Evolutionary conservation across 2,113 vertebrate genomes (phyloP).

Genomic region (Gallinago paraguaiae): DNA sequence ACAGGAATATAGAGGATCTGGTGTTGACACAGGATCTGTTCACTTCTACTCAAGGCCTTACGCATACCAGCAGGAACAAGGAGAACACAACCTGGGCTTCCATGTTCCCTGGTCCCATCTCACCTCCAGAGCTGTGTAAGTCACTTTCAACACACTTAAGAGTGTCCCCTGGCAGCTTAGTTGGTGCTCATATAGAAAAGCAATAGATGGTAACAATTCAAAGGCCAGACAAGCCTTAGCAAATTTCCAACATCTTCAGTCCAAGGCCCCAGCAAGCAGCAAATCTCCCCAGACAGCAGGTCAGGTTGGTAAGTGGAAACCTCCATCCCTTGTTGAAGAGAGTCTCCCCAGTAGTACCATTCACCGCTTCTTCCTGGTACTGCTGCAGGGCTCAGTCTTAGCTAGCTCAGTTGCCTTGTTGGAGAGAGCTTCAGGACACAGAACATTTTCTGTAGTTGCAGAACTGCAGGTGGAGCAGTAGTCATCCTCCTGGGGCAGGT

Average conservation of each 20-base stretch:
- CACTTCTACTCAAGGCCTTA: not conserved
- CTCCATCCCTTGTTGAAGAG: not conserved
- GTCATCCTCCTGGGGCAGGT: not conserved
- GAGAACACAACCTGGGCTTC: not conserved
- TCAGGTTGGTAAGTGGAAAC: not conserved
- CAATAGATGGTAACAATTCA: not conserved
- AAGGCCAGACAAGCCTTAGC: not conserved
- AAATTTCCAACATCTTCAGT: not conserved
- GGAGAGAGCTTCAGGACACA: no score
- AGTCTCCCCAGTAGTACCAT: not conserved
- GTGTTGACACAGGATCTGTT: not conserved
- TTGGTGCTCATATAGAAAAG: not conserved
- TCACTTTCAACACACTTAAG: not conserved
- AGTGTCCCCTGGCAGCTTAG: not conserved
- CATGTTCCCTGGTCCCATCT: not conserved
- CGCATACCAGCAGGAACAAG: not conserved
- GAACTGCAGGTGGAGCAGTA: not conserved
- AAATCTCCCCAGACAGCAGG: not conserved
- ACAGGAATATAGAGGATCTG: not conserved
- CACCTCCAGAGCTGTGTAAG: not conserved
- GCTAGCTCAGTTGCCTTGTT: not conserved
- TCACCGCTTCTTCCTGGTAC: not conserved
- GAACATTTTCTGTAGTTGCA: not conserved
- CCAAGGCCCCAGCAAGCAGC: not conserved
- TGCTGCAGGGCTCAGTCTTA: not conserved